Evolutionary conservation across 2,888 invertebrate species (phyloP), one percentile per base, ranked within the genome.

Genomic region (Parnassius mnemosyne): DNA sequence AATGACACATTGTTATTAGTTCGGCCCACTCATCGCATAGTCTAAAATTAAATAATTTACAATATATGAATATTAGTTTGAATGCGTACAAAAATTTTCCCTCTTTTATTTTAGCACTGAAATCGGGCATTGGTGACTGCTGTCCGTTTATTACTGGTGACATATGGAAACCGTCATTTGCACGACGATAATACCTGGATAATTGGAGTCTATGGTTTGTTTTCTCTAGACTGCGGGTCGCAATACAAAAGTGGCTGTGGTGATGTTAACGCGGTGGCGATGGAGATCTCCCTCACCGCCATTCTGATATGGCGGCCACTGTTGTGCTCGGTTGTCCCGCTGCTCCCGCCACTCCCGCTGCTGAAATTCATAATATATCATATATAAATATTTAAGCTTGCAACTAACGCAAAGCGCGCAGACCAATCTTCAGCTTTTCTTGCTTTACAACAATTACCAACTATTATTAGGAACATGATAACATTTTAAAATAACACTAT

Each of bases 251-350:
- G 42, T 60, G 20, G 59, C 13, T 44, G 61, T 42, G 25, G 55
- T 43, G 25, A 49, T n/a, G 54, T 50, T 63, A 51, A 43, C 61
- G 67, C 65, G 61, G 68, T 63, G 70, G 63, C 63, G 68, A 71
- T 71, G 68, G 72, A 81, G 83, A 71, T 85, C 83, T 73, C 83
- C 89, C 93, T 87, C 93, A 91, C 87, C 93, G 93, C 90, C 93
- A 93, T 86, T 93, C 92, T 68, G 90, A 84, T 83, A 87, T 86
- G 81, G 90, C 92, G 71, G 91, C 89, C 86, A 88, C 90, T 72
- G 92, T 87, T 75, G 93, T 93, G 78, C 93, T 93, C 67, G 94
- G 93, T 80, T 93, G 92, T 59, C 92, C 93, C 73, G 85, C 84
- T 67, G 66, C 16, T 16, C 16, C 16, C 16, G 16, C 16, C 16